phyloP scores from a whole-genome alignment of 2,888 invertebrate genomes.

The Amblyteles armatorius region DNA sequence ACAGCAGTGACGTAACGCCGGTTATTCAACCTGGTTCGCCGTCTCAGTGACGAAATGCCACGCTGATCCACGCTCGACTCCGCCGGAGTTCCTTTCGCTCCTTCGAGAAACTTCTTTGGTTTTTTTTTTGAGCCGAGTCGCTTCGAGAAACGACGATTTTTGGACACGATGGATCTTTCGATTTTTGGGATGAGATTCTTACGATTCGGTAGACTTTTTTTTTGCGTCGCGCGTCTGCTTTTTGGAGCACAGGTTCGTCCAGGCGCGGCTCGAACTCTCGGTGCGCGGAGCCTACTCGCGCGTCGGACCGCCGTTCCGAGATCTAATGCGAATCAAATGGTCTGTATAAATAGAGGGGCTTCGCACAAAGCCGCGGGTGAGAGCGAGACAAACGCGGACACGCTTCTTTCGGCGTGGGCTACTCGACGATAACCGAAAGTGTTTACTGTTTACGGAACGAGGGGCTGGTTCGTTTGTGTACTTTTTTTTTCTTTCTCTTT shows the following conservation, averaged over 20 bases:
- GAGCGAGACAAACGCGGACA: slow-evolving; percentile 40
- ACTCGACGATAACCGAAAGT: slow-evolving; percentile 75
- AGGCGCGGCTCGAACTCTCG: slow-evolving; percentile 42
- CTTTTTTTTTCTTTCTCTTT: slow-evolving; percentile 34
- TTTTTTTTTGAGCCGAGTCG: slow-evolving; percentile 7
- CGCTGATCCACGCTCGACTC: slow-evolving; percentile 74
- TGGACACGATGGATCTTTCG: background rate
- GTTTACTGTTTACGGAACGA: slow-evolving; percentile 75
- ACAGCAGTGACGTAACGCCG: slow-evolving; percentile 83
- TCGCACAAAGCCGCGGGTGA: slow-evolving; percentile 15
- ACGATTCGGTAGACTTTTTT: background rate
- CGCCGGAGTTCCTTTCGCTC: slow-evolving; percentile 72
- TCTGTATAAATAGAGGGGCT: slow-evolving; percentile 65
- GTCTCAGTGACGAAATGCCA: slow-evolving; percentile 82
- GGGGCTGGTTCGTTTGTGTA: slow-evolving; percentile 22
- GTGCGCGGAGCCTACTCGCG: slow-evolving; percentile 47
- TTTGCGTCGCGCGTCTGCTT: background rate
- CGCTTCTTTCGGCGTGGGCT: slow-evolving; percentile 60
- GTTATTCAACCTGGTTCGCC: slow-evolving; percentile 84
- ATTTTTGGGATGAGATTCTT: background rate
- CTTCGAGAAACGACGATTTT: background rate
- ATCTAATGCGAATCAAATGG: slow-evolving; percentile 79
- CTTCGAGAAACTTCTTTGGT: slow-evolving; percentile 43
- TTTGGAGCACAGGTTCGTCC: background rate
- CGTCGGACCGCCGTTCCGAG: slow-evolving; percentile 7